A percentile compares a stretch with the other conserved stretches of the same genome.
phyloP scores from a whole-genome alignment of 2,797 vertebrate species.

The Alosa sapidissima region DNA sequence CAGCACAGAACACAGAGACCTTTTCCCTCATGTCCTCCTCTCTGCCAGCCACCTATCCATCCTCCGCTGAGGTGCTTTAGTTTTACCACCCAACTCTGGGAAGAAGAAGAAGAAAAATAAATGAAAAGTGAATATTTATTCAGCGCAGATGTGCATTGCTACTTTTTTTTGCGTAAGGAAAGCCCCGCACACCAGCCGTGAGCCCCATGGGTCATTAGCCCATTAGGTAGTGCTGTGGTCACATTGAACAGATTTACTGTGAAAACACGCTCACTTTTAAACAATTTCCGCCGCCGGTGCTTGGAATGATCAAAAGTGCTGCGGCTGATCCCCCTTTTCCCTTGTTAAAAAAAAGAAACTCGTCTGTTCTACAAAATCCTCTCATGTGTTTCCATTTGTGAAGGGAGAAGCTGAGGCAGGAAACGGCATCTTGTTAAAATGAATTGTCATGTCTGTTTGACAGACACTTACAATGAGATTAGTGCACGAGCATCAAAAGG shows the following conservation, averaged over 20 bases:
- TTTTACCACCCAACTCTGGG: conserved; percentile 40
- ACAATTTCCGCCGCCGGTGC: conserved; percentile 56
- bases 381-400: conserved; percentile 73
- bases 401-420: conserved; percentile 49
- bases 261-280: conserved; percentile 61
- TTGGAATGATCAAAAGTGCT: conserved; percentile 67
- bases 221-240: conserved; percentile 55
- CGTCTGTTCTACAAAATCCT: conserved; percentile 56
- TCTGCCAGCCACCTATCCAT: conserved; percentile 26
- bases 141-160: conserved; percentile 56
- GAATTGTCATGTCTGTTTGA: conserved; percentile 69
- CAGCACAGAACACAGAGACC: not conserved
- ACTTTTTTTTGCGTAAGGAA: conserved; percentile 47
- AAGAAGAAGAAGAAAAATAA: conserved; percentile 45
- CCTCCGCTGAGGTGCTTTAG: conserved; percentile 23
- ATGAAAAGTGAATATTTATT: conserved; percentile 57
- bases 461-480: conserved; percentile 74
- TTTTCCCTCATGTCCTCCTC: not conserved
- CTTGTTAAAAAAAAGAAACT: conserved; percentile 55
- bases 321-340: conserved; percentile 48
- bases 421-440: conserved; percentile 68
- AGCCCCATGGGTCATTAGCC: conserved; percentile 58
- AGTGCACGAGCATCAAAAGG: conserved; percentile 64
- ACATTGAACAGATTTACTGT: conserved; percentile 61
- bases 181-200: conserved; percentile 44